phyloP scores from a whole-genome alignment of 2,113 vertebrate species.

The Mus pahari region DNA sequence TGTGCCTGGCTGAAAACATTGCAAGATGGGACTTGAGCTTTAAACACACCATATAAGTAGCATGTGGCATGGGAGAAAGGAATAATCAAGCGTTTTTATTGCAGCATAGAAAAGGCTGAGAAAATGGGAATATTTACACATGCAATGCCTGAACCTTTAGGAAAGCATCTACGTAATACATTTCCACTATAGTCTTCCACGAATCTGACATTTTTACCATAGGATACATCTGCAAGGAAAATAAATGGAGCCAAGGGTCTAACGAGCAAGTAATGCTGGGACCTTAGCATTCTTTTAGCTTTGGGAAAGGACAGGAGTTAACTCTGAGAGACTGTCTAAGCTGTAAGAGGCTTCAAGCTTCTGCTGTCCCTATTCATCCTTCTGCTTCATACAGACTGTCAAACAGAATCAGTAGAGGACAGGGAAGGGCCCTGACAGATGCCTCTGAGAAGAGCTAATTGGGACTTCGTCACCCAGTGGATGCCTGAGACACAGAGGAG shows the following conservation, averaged over 20 bases:
- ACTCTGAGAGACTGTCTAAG: slow-evolving; percentile 21
- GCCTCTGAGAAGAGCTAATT: slow-evolving; percentile 75
- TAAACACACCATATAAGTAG: background rate
- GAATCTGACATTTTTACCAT: background rate
- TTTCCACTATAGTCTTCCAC: background rate
- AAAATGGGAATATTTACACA: background rate
- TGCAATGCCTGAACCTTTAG: rapidly evolving
- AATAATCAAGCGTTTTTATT: background rate
- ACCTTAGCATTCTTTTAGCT: slow-evolving; percentile 51
- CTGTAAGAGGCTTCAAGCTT: slow-evolving; percentile 42
- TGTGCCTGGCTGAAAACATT: background rate
- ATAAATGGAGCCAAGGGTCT: slow-evolving; percentile 36
- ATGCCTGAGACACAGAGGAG: background rate
- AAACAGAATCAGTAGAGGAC: slow-evolving; percentile 59
- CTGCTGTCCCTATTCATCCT: slow-evolving; percentile 62
- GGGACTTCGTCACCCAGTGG: slow-evolving; percentile 48
- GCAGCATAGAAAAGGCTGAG: background rate
- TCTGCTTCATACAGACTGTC: slow-evolving; percentile 73
- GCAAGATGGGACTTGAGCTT: background rate
- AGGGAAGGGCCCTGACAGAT: slow-evolving; percentile 71
- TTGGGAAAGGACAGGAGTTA: slow-evolving; percentile 26
- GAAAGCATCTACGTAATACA: background rate
- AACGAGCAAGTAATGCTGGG: slow-evolving; percentile 46
- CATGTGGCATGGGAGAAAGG: background rate
- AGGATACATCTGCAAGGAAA: slow-evolving; percentile 15